A percentile compares a stretch with the other conserved stretches of the same genome.
phyloP scores from a whole-genome alignment of 1,140 invertebrate genomes.

The Diorhabda elongata region DNA sequence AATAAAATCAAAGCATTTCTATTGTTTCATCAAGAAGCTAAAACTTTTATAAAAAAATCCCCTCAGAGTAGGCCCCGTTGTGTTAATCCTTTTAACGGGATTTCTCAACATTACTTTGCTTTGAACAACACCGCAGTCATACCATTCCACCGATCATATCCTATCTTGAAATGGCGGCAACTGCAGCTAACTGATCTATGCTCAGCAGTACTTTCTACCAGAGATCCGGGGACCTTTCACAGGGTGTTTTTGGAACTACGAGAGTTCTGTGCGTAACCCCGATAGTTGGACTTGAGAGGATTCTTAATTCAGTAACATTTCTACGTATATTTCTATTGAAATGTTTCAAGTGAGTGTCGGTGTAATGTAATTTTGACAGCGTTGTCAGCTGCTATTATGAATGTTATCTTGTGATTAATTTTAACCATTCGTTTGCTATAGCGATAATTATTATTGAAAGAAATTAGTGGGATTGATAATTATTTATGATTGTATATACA shows the following conservation, averaged over 20 bases:
- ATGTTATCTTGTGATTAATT: no score
- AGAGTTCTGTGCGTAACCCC: conserved; percentile 30
- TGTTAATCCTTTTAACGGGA: conserved; percentile 21
- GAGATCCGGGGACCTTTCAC: conserved; percentile 38
- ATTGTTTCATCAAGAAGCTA: no score
- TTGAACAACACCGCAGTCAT: conserved; percentile 32
- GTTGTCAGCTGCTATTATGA: no score
- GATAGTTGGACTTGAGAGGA: conserved; percentile 30
- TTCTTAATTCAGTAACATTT: background rate
- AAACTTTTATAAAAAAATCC: conserved; percentile 22
- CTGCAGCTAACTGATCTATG: conserved; percentile 24
- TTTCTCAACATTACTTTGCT: conserved; percentile 31
- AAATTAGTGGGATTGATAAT: no score
- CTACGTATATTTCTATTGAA: background rate
- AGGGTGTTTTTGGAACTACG: conserved; percentile 15
- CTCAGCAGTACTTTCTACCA: conserved; percentile 36
- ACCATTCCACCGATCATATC: conserved; percentile 21
- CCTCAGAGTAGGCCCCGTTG: conserved; percentile 35
- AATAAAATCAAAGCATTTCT: no score
- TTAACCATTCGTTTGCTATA: no score
- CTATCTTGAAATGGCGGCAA: conserved; percentile 12
- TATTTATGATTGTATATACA: no score
- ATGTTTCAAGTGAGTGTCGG: background rate
- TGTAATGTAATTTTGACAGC: background rate
- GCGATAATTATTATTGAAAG: no score